A percentile compares a stretch with the other conserved stretches of the same genome.
Evolutionary conservation across 2,888 invertebrate genomes (phyloP).

Genomic region (Cacoxenus indagator): DNA sequence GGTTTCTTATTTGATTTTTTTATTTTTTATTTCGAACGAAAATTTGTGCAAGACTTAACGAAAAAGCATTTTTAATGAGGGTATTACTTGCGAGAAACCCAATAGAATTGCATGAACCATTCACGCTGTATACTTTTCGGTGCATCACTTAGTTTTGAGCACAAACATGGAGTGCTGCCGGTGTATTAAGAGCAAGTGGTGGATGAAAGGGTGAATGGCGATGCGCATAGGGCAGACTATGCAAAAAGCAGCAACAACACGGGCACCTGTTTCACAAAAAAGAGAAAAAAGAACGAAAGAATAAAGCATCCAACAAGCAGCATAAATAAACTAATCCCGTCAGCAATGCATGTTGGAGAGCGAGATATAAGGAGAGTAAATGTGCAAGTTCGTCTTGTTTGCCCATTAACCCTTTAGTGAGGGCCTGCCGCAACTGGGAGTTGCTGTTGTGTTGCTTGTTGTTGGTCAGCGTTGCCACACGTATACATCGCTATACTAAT

Average conservation of each 20-base stretch:
- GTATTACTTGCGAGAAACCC: not conserved
- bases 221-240: not conserved
- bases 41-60: not conserved
- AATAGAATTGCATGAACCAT: not conserved
- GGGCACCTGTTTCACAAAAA: slow-evolving; percentile 11
- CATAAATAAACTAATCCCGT: slow-evolving; percentile 13
- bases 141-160: not conserved
- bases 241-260: not conserved
- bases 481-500: slow-evolving; percentile 10
- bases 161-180: not conserved
- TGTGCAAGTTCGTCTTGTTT: slow-evolving; percentile 1
- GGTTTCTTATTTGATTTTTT: not conserved
- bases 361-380: not conserved
- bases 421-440: not conserved
- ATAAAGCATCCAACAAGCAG: not conserved
- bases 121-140: slow-evolving; percentile 5
- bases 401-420: slow-evolving; percentile 3
- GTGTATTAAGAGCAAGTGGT: not conserved
- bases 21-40: not conserved
- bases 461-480: not conserved
- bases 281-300: not conserved
- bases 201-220: not conserved
- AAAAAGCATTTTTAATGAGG: not conserved
- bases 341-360: not conserved
- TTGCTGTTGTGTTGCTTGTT: not conserved